These are phyloP conservation scores for Drosophila littoralis DNA, from an alignment of 1,140 invertebrate genomes.

Conservation along the genomic window DNA sequence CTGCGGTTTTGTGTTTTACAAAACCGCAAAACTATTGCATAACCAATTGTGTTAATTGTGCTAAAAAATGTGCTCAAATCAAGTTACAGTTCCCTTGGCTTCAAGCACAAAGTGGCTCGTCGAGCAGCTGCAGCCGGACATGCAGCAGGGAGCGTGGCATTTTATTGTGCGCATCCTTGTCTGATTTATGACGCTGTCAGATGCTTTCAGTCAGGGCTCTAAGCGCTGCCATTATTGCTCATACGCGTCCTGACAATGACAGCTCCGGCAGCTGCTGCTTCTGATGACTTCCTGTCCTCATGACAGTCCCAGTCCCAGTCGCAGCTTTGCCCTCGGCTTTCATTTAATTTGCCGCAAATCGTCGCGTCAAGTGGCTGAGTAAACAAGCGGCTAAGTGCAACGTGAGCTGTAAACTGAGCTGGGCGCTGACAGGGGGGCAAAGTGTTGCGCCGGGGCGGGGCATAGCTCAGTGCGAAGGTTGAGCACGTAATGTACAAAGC, in stretches of 20 bases:
- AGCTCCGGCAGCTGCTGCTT: constrained; percentile 12
- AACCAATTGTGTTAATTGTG: constrained; percentile 25
- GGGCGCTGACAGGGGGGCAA: too few relatives aligned
- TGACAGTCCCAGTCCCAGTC: constrained; percentile 1
- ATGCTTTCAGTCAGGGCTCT: constrained; percentile 57
- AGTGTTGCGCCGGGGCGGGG: not conserved
- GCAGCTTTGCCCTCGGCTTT: constrained; percentile 30
- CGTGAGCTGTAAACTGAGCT: constrained; percentile 22
- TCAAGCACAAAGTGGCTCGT: not conserved
- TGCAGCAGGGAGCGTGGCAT: not conserved
- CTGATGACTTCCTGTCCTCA: constrained; percentile 6
- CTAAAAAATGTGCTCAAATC: not conserved
- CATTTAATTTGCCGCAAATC: constrained; percentile 74
- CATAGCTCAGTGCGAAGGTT: constrained; percentile 7
- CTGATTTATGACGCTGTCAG: constrained; percentile 50
- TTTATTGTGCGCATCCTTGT: constrained; percentile 7
- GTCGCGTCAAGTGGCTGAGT: constrained; percentile 52
- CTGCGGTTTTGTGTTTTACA: not conserved
- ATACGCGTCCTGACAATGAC: constrained; percentile 43
- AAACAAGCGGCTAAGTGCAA: constrained; percentile 46
- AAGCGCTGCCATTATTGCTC: constrained; percentile 31
- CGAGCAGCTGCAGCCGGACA: not conserved
- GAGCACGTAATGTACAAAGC: constrained; percentile 5
- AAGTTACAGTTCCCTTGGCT: not conserved
- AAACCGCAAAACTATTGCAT: constrained; percentile 23